Evolutionary conservation across 2,797 vertebrate genomes (phyloP), one percentile per base, ranked within the genome.

Genomic region (Pelochelys cantorii): DNA sequence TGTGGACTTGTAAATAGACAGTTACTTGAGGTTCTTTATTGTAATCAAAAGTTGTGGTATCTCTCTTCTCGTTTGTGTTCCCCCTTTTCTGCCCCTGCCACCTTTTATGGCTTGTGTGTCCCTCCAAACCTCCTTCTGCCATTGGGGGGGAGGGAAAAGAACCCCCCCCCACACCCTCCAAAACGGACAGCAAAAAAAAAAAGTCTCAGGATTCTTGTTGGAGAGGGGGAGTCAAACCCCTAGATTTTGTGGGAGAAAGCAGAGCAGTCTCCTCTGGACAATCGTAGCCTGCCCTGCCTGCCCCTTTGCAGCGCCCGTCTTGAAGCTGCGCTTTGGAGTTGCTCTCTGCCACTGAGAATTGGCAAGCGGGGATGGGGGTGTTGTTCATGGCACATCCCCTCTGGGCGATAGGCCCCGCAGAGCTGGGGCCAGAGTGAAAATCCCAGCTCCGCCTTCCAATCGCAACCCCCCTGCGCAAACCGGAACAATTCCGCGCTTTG

Each of bases 161-260:
- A 11, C 62, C 23, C 52, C 56, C 34, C 22, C 42, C 25, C 9
- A 31, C 57, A 11, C 34, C 79, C 53, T 31, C 57, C 81, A 18
- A 37, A 22, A 42, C 25, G 87, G 68, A 77, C 48, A 71, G 54
- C 27, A 27, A 79, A 27, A 52, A n/a, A 34, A 18, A 48, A 22
- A 14, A 22, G 94, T 97, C 96, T 97, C 96, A 97, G 97, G 96
- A 87, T 86, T 53, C 84, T 92, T 87, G 80, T 56, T 56, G 52
- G 83, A 60, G 55, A 59, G 54, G 20, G 22, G 1, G 90, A 93
- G 88, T n/a, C 60, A 57, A 85, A 13, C 54, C 54, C 77, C n/a
- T 11, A 68, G 31, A 68, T 68, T 68, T n/a, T 31, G n/a, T 71
- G n/a, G 20, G 2, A 71, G 65, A 71, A 71, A 71, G 34, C 18